Percentiles rank a stretch among this genome's conserved stretches.
These are phyloP conservation scores for Melanostoma mellinum DNA, from an alignment of 2,888 invertebrate genomes.

Conservation along the genomic window DNA sequence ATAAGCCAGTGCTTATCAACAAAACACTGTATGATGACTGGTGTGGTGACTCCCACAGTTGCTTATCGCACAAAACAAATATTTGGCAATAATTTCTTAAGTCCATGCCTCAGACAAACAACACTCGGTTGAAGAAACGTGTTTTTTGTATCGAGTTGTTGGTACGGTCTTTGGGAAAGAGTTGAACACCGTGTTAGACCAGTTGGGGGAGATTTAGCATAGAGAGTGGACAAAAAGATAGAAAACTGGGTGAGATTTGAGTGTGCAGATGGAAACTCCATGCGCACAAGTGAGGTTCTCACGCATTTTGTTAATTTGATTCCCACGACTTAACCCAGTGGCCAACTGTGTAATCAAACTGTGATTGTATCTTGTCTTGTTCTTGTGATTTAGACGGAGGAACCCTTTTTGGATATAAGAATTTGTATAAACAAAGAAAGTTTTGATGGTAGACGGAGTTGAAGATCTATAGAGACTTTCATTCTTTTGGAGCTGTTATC, in stretches of 20 bases:
- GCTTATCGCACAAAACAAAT: slow-evolving; percentile 22
- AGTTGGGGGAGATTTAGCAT: slow-evolving; percentile 21
- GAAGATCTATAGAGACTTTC: too few species aligned
- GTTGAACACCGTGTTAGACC: slow-evolving; percentile 5
- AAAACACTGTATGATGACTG: not conserved
- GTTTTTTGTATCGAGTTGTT: not conserved
- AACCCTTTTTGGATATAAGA: too few species aligned
- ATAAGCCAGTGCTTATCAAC: not conserved
- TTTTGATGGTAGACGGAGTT: too few species aligned
- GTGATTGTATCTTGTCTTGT: slow-evolving; percentile 9
- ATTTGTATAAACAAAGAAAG: too few species aligned
- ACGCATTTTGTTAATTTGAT: not conserved
- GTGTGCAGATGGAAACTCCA: not conserved
- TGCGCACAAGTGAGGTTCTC: slow-evolving; percentile 29
- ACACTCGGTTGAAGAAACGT: slow-evolving; percentile 2
- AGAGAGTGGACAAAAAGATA: slow-evolving; percentile 2
- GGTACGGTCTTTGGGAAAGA: not conserved
- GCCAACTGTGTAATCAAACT: slow-evolving; percentile 33
- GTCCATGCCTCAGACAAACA: not conserved
- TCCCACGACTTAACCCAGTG: slow-evolving; percentile 32
- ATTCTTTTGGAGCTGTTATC: too few species aligned
- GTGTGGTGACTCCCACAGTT: slow-evolving; percentile 20
- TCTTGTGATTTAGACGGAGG: too few species aligned
- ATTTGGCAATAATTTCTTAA: slow-evolving; percentile 17
- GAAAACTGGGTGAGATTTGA: slow-evolving; percentile 30